Conservation (phyloP, 1,140 invertebrate genomes). For the Leguminivora glycinivorella region DNA sequence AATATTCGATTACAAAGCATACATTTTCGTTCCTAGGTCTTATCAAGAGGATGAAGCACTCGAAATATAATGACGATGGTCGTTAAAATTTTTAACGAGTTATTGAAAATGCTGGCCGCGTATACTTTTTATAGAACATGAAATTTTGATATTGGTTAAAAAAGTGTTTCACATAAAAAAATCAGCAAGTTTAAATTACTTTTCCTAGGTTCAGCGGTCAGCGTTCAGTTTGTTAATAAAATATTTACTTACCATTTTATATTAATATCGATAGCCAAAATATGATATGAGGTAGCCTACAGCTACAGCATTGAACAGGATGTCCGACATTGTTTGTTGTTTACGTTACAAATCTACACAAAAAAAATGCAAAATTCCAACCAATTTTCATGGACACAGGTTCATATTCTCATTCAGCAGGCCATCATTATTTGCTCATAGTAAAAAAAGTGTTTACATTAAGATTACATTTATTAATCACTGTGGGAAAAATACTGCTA, state of each 20-base stretch:
- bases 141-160: constrained; percentile 1
- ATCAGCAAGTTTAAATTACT: constrained; percentile 1
- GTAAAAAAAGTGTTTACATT: too few relatives aligned
- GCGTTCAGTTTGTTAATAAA: constrained; percentile 2
- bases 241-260: neutral
- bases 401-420: too few relatives aligned
- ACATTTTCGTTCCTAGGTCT: neutral
- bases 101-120: neutral
- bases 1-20: too few relatives aligned
- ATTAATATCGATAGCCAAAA: neutral
- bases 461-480: too few relatives aligned
- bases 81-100: neutral
- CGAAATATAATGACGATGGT: neutral
- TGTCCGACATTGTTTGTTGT: too few relatives aligned
- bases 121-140: neutral
- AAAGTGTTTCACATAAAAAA: neutral
- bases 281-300: neutral
- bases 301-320: too few relatives aligned
- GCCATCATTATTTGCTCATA: too few relatives aligned
- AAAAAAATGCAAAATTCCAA: too few relatives aligned
- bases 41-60: neutral
- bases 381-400: too few relatives aligned
- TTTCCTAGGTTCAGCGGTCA: neutral
- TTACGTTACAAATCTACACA: too few relatives aligned
- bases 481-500: too few relatives aligned